Evolutionary conservation across 2,797 vertebrate species (phyloP), one percentile per base, ranked within the genome.

Genomic region (Scyliorhinus canicula): DNA sequence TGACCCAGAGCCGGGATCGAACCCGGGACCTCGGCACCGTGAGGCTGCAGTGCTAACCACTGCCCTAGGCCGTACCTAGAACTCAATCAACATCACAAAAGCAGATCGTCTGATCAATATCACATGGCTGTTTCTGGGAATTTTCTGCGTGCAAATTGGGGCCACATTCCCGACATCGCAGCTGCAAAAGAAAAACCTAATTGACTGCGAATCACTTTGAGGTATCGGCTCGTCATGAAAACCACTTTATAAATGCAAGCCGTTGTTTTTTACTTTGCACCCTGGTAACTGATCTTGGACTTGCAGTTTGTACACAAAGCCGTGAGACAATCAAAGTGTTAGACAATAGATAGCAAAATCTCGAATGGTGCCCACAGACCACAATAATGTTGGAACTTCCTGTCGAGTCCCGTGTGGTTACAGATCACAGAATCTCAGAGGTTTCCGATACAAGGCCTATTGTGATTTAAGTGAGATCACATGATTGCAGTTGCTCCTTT

Each of bases 361-460:
- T 31, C 2, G 40, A 11, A 28, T 31, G 24, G 65, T 69, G 44
- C 91, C 63, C 63, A 35, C n/a, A 93, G 4, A 50, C 91, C 65
- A 93, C 91, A 93, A 93, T 26, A 93, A 93, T 69, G 19, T 28
- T 50, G 28, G 11, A 31, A 69, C 91, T 93, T 93, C 91, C 91
- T 93, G 91, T 40, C 6, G 44, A 50, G 44, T 50, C 7, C 28
- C 65, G 26, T 93, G 91, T 50, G 91, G 65, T 93, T 31, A 67
- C 91, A 67, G 91, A 93, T 69, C 44, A 52, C 91, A 93, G 4
- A 9, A 65, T 93, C 63, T 71, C 44, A 16, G 40, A 69, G 91
- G 65, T 71, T 93, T 93, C 91, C 91, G 47, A 69, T 31, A 50
- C 60, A 52, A 47, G 44, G 65, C 24, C 28, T 31, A 69, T 93